phyloP scores from a whole-genome alignment of 2,797 vertebrate genomes.

The Chloroceryle inda region DNA sequence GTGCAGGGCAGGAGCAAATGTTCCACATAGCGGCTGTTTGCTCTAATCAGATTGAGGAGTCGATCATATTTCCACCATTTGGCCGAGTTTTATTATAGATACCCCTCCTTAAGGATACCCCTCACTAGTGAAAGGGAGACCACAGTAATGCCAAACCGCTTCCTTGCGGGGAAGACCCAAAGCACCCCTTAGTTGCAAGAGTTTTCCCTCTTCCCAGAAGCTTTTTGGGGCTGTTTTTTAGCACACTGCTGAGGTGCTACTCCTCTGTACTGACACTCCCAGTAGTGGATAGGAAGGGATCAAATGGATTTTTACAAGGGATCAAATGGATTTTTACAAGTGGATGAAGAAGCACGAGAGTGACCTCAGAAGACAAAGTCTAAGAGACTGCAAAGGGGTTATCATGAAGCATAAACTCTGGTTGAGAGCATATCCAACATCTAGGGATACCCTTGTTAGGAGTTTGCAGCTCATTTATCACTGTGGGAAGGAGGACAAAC shows the following conservation, averaged over 20 bases:
- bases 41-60: slow-evolving; percentile 51
- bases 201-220: background rate
- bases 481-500: background rate
- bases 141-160: background rate
- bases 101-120: slow-evolving; percentile 18
- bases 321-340: background rate
- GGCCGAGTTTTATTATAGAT: slow-evolving; percentile 73
- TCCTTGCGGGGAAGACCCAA: background rate
- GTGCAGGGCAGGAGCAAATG: slow-evolving; percentile 68
- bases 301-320: background rate
- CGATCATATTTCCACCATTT: slow-evolving; percentile 73
- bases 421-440: background rate
- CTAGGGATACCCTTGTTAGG: background rate
- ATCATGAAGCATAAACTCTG: background rate
- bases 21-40: slow-evolving; percentile 61
- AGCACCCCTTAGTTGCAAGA: background rate
- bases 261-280: background rate
- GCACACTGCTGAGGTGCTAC: background rate
- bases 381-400: background rate
- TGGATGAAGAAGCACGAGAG: background rate
- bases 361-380: background rate
- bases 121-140: background rate
- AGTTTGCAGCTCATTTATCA: background rate
- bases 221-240: background rate
- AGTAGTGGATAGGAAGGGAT: background rate